Base-by-base conservation (phyloP, 2,888 invertebrate species). In the Drosophila stalkeri region DNA sequence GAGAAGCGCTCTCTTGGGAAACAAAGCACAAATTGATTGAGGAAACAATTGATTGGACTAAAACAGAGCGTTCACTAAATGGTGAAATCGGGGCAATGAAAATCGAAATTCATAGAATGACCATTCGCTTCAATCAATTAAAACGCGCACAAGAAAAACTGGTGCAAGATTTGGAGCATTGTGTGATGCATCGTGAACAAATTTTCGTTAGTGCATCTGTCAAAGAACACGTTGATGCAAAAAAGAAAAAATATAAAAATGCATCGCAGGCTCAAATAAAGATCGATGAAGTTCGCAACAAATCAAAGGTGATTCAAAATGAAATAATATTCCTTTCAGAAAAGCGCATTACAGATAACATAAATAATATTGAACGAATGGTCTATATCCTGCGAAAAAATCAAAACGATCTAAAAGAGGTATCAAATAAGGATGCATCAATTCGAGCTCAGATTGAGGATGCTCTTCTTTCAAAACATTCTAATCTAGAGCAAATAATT, bases 31-130 rank as follows among this genome's bases (percentile, higher is more conserved):
- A 96, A 81, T 91, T 97, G 84, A 96, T 96, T 2, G 94, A 95
- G 27, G 97, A 97, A 90, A 94, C 96, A 0, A 95, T 96, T 85
- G 95, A 94, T 80, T 95, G 94, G 86, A 94, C 96, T 56, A 94
- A 95, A 62, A 94, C 95, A 41, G 96, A 96, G 64, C 94, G 94
- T 65, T 94, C 95, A 0, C 93, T 94, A 3, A 95, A 94, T 7
- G 96, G 97, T 3, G 97, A 97, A 91, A 94, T 97, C 23, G 95
- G 95, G 0, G 94, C 94, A 39, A 97, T 97, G 97, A 96, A 94
- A 90, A 94, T 94, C 44, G 97, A 97, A 94, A 97, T 97, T 87
- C 97, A 97, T 84, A 94, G 96, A 80, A 97, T 97, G 97, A 95
- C 96, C 93, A 96, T 97, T 46, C 90, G 93, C 3, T 89, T 87